Conservation (phyloP, 2,888 invertebrate species). For the Agelastica alni region DNA sequence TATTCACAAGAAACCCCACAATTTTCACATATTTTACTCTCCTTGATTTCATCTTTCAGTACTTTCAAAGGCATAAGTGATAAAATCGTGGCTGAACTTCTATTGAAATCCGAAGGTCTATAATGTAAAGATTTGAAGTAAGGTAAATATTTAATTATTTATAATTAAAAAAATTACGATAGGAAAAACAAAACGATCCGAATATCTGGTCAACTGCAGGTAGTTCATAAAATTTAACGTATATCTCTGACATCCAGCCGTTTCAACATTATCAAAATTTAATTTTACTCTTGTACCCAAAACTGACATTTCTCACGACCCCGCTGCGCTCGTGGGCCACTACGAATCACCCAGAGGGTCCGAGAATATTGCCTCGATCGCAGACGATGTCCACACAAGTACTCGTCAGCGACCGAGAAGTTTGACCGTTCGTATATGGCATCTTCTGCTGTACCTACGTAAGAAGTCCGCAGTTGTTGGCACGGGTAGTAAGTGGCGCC, state of each 20-base stretch:
- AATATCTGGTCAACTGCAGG: too few relatives aligned
- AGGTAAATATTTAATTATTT: too few relatives aligned
- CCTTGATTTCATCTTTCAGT: too few relatives aligned
- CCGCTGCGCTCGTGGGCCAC: neutral
- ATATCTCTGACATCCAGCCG: neutral
- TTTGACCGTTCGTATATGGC: neutral
- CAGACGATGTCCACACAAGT: neutral
- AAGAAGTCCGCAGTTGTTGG: conserved; percentile 19
- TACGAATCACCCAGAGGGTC: neutral
- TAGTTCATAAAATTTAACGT: too few relatives aligned
- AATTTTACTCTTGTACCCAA: neutral
- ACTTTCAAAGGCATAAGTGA: too few relatives aligned
- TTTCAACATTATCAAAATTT: neutral
- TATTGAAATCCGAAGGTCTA: too few relatives aligned
- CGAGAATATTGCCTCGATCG: neutral
- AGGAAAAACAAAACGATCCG: too few relatives aligned
- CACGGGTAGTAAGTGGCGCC: conserved; percentile 54
- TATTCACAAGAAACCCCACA: too few relatives aligned
- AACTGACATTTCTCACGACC: conserved; percentile 5
- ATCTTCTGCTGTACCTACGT: conserved; percentile 7
- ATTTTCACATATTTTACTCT: too few relatives aligned
- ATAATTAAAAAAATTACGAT: too few relatives aligned
- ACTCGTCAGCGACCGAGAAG: neutral
- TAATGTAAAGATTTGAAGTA: too few relatives aligned
- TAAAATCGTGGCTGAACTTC: too few relatives aligned